Percentiles rank a stretch among this genome's conserved stretches.
Evolutionary conservation across 2,797 vertebrate genomes (phyloP).

Genomic region (Vultur gryphus): DNA sequence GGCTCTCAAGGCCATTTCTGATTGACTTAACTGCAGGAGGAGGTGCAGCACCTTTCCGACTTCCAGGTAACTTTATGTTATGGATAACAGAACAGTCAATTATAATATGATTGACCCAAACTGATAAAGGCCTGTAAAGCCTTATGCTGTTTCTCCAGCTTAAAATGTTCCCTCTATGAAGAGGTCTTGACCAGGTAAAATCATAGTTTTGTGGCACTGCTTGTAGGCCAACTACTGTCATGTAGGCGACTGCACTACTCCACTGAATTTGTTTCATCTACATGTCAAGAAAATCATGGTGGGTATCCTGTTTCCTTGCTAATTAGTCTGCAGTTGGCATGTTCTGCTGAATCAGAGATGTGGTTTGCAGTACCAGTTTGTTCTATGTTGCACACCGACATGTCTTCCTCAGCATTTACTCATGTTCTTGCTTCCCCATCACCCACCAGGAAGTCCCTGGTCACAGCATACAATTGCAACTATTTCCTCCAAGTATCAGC

Average conservation of each 20-base stretch:
- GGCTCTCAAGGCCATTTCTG: background rate
- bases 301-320: background rate
- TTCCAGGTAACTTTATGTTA: background rate
- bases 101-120: background rate
- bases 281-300: background rate
- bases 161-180: background rate
- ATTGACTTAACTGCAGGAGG: background rate
- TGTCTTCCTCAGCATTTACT: background rate
- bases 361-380: background rate
- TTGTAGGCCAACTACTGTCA: background rate
- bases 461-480: background rate
- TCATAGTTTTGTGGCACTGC: background rate
- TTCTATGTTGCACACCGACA: accelerated
- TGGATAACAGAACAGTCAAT: background rate
- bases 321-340: background rate
- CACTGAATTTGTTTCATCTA: background rate
- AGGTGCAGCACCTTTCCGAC: background rate
- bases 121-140: background rate
- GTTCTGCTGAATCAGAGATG: background rate
- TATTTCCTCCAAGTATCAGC: background rate
- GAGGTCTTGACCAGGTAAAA: background rate
- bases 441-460: background rate
- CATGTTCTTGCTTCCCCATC: background rate
- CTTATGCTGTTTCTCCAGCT: background rate
- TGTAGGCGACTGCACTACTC: background rate